Evolutionary conservation across 2,888 invertebrate species (phyloP).

Genomic region (Pristionchus exspectatus): DNA sequence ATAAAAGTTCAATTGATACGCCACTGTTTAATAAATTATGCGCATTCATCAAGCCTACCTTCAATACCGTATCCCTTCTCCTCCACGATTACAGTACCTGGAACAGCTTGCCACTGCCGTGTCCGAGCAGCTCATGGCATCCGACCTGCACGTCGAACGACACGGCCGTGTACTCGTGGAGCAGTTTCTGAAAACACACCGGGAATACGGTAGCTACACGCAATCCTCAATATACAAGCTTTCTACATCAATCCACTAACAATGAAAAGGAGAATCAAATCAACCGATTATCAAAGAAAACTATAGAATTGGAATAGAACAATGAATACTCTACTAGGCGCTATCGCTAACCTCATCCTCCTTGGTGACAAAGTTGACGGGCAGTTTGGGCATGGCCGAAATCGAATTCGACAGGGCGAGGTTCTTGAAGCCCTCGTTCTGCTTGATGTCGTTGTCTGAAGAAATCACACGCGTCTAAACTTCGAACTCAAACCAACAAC

Average conservation of each 20-base stretch:
- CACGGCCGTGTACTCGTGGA: constrained; percentile 88
- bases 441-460: constrained; percentile 94
- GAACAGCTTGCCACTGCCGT: constrained; percentile 95
- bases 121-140: constrained; percentile 93
- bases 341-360: constrained; percentile 86
- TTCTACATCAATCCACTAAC: background rate
- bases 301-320: no score
- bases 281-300: no score
- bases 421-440: constrained; percentile 96
- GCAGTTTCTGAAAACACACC: constrained; percentile 58
- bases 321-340: no score
- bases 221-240: background rate
- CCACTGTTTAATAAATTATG: no score
- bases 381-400: constrained; percentile 88
- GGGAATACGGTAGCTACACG: no score
- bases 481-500: background rate
- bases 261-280: no score
- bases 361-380: constrained; percentile 88
- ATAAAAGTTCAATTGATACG: no score
- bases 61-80: constrained; percentile 61
- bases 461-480: background rate
- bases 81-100: constrained; percentile 49
- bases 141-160: constrained; percentile 95
- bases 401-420: constrained; percentile 97
- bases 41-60: no score